Percentiles rank a stretch among this genome's conserved stretches.
Evolutionary conservation across 2,797 vertebrate species (phyloP).

Genomic region (Trachops cirrhosus): DNA sequence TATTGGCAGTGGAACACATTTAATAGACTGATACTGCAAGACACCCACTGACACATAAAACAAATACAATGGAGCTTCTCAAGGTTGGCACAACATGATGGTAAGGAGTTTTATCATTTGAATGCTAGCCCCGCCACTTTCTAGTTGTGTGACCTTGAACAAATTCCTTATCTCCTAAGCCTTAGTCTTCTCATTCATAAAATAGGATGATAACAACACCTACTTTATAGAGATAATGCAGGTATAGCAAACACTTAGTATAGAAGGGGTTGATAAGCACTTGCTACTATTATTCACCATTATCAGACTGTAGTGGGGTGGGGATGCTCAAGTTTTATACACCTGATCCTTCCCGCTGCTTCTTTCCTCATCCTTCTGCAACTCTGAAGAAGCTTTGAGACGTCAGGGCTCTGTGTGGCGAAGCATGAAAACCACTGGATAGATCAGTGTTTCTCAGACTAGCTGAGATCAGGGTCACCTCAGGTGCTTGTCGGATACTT

Average conservation of each 20-base stretch:
- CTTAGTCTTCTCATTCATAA: not conserved
- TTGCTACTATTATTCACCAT: not conserved
- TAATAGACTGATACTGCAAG: not conserved
- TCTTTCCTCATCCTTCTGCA: not conserved
- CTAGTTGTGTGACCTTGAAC: not conserved
- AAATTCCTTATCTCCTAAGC: not conserved
- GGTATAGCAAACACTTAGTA: not conserved
- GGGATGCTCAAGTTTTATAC: not conserved
- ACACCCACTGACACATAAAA: not conserved
- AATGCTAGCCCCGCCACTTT: not conserved
- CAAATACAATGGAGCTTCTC: not conserved
- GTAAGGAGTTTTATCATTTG: not conserved
- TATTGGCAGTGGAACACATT: not conserved
- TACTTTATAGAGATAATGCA: not conserved
- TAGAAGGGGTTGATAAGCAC: not conserved
- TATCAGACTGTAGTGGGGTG: too few relatives aligned
- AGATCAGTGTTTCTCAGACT: not conserved
- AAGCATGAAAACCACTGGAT: not conserved
- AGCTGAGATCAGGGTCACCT: not conserved
- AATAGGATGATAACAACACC: not conserved
- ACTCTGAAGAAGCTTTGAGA: not conserved
- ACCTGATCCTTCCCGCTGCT: not conserved
- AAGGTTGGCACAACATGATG: not conserved
- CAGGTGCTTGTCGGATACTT: not conserved
- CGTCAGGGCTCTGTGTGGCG: not conserved